Evolutionary conservation across 2,113 vertebrate genomes (phyloP).

Genomic region (Mellivora capensis): DNA sequence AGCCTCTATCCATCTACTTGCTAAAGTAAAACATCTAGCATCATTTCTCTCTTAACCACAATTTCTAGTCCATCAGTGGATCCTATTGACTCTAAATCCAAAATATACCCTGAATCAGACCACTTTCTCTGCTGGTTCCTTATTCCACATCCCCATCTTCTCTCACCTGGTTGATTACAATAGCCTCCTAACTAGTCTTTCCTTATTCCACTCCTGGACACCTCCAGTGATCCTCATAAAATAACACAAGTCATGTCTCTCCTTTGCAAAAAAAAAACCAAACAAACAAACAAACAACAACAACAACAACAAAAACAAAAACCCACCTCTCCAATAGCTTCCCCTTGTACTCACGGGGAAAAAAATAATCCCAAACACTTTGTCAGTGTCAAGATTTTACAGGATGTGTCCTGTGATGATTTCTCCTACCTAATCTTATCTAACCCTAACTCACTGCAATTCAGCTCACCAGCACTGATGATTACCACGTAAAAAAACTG

Average conservation of each 20-base stretch:
- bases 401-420: background rate
- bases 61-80: background rate
- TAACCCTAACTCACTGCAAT: background rate
- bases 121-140: background rate
- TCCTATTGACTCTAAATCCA: background rate
- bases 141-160: background rate
- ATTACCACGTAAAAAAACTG: background rate
- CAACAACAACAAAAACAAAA: too few relatives aligned
- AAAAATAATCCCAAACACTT: background rate
- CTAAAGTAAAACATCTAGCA: background rate
- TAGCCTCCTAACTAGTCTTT: background rate
- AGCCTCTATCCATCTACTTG: background rate
- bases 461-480: background rate
- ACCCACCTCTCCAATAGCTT: background rate
- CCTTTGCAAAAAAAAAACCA: background rate
- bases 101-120: background rate
- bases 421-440: background rate
- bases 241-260: background rate
- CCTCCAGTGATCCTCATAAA: background rate
- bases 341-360: background rate
- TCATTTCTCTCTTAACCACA: background rate
- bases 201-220: background rate
- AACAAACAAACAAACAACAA: too few relatives aligned
- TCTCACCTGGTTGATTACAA: background rate
- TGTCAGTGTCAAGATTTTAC: background rate